Evolutionary conservation across 2,113 vertebrate genomes (phyloP).

Genomic region (Empidonax alnorum): DNA sequence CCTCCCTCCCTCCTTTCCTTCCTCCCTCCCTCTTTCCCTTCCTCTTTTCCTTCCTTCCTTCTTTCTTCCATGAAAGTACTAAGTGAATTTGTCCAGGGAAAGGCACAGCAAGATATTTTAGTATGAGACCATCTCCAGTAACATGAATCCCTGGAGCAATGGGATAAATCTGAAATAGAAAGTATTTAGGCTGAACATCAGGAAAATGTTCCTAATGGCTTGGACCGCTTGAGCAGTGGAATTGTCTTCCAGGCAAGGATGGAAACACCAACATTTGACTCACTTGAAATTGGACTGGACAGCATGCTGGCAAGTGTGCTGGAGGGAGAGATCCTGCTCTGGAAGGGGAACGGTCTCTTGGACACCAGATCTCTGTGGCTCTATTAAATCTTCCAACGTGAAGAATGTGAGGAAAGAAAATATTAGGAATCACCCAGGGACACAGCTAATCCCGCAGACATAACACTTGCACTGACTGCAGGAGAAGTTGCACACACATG

Average conservation of each 20-base stretch:
- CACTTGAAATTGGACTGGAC: slow-evolving; percentile 52
- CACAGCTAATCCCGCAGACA: slow-evolving; percentile 33
- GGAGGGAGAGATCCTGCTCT: slow-evolving; percentile 33
- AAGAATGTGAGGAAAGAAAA: slow-evolving; percentile 59
- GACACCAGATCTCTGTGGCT: slow-evolving; percentile 50
- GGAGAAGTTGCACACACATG: not conserved
- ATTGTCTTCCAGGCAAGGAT: slow-evolving; percentile 49
- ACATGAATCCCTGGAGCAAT: slow-evolving; percentile 5
- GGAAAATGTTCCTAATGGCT: slow-evolving; percentile 52
- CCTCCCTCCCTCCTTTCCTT: no score
- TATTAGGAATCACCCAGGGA: slow-evolving; percentile 38
- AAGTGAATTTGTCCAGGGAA: slow-evolving; percentile 8
- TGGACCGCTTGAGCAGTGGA: not conserved
- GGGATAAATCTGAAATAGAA: slow-evolving; percentile 28
- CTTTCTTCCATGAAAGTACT: not conserved
- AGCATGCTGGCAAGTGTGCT: slow-evolving; percentile 34
- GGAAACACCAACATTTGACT: slow-evolving; percentile 47
- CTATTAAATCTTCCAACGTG: slow-evolving; percentile 39
- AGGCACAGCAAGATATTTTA: slow-evolving; percentile 4
- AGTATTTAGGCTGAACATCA: slow-evolving; percentile 33
- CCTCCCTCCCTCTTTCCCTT: no score
- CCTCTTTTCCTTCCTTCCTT: no score
- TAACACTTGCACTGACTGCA: not conserved
- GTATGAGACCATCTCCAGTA: slow-evolving; percentile 14
- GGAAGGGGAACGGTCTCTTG: slow-evolving; percentile 36